These are phyloP conservation scores for Phodopus roborovskii DNA, from an alignment of 2,113 vertebrate genomes.

Conservation along the genomic window DNA sequence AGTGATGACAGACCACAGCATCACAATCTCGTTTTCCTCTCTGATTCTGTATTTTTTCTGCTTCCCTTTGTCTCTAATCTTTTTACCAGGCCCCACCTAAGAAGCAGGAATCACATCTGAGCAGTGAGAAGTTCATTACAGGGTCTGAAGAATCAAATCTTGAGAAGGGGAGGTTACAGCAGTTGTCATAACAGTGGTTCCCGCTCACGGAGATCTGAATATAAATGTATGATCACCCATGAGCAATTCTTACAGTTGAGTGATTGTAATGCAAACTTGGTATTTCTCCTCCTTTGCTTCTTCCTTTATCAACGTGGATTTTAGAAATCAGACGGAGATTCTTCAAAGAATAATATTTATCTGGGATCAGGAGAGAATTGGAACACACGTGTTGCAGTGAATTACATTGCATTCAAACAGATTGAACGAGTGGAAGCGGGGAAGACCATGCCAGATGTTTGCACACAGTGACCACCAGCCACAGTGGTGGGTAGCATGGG, in stretches of 20 bases:
- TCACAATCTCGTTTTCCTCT: background rate
- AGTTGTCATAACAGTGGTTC: background rate
- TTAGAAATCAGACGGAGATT: background rate
- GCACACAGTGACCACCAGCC: background rate
- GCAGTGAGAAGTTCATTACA: background rate
- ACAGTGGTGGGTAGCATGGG: background rate
- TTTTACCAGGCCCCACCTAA: background rate
- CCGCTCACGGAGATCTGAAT: background rate
- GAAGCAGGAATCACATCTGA: background rate
- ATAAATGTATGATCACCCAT: background rate
- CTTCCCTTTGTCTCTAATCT: background rate
- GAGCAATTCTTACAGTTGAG: background rate
- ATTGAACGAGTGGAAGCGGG: rapidly evolving
- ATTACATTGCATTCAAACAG: background rate
- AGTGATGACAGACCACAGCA: background rate
- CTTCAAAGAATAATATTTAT: background rate
- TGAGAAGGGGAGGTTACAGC: background rate
- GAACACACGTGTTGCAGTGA: background rate
- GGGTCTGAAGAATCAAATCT: background rate
- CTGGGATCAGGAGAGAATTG: background rate
- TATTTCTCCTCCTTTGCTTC: background rate
- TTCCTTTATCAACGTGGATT: background rate
- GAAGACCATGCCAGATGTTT: no score
- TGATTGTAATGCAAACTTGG: background rate
- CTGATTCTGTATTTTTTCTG: background rate